Evolutionary conservation across 2,797 vertebrate species (phyloP).

Genomic region (Parambassis ranga): DNA sequence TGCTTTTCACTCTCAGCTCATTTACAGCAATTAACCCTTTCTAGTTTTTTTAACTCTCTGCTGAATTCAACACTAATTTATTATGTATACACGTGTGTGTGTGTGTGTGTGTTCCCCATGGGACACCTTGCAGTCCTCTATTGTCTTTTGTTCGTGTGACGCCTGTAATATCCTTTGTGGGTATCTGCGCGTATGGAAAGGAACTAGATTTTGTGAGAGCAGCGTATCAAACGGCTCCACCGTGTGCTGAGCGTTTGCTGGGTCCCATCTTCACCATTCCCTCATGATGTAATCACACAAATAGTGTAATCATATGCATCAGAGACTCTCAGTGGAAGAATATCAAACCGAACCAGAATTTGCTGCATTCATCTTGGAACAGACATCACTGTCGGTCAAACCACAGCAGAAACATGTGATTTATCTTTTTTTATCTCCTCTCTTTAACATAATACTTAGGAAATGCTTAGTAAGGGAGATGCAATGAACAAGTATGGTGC

Average conservation of each 20-base stretch:
- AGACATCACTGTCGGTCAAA: neutral
- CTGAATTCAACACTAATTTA: slow-evolving; percentile 42
- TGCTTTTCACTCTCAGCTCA: slow-evolving; percentile 42
- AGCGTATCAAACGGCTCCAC: slow-evolving; percentile 18
- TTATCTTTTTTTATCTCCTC: neutral
- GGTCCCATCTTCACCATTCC: neutral
- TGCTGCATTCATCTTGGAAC: neutral
- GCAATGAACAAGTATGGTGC: neutral
- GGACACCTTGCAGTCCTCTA: slow-evolving; percentile 17
- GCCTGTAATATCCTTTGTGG: neutral
- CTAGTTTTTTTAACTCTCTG: slow-evolving; percentile 32
- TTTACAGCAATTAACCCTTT: slow-evolving; percentile 38
- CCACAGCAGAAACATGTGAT: neutral
- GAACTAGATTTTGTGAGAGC: slow-evolving; percentile 21
- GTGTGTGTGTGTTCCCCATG: slow-evolving; percentile 3
- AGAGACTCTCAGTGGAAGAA: slow-evolving; percentile 11
- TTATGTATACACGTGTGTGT: slow-evolving; percentile 32
- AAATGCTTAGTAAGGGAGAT: slow-evolving; percentile 9
- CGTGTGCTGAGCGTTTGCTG: slow-evolving; percentile 5
- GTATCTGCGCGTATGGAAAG: neutral
- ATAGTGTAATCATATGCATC: neutral
- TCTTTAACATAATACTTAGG: neutral
- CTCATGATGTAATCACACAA: slow-evolving; percentile 22
- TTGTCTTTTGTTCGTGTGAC: slow-evolving; percentile 28
- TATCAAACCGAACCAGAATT: neutral